Evolutionary conservation across 2,797 vertebrate species (phyloP).

Genomic region (Dromococcyx pavoninus): DNA sequence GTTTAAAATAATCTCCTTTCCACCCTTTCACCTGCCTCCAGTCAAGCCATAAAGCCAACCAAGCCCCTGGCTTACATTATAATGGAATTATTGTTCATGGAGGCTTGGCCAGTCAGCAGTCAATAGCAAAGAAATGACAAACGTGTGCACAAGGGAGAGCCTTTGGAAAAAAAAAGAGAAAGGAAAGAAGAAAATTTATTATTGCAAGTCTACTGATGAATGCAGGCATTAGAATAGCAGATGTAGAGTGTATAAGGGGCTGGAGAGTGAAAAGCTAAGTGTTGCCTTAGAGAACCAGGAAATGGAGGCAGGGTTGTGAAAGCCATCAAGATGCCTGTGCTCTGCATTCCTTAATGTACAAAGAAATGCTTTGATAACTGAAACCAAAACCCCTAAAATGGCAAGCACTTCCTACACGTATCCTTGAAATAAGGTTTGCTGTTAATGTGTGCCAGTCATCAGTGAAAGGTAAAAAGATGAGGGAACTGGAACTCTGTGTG

Average conservation of each 20-base stretch:
- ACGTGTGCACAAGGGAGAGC: conserved; percentile 21
- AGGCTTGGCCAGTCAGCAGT: conserved; percentile 34
- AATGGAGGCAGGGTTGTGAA: conserved; percentile 73
- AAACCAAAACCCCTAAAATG: conserved; percentile 55
- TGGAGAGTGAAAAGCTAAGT: conserved; percentile 70
- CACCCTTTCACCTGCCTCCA: conserved; percentile 65
- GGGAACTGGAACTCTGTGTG: not conserved
- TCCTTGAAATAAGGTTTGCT: conserved; percentile 44
- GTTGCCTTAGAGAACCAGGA: conserved; percentile 75
- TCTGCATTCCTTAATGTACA: conserved; percentile 68
- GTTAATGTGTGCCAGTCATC: not conserved
- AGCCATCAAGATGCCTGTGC: conserved; percentile 66
- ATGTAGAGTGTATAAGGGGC: conserved; percentile 62
- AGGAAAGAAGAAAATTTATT: conserved; percentile 73
- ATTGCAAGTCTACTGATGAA: conserved; percentile 70
- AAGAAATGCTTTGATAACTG: conserved; percentile 70
- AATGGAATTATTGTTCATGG: conserved; percentile 27
- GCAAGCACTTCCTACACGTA: conserved; percentile 54
- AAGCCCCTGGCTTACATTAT: conserved; percentile 42
- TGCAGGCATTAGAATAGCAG: conserved; percentile 79
- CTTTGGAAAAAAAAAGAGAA: conserved; percentile 58
- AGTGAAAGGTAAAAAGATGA: not conserved
- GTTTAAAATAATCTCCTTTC: conserved; percentile 68
- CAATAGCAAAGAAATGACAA: conserved; percentile 28
- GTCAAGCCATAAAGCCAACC: conserved; percentile 45